Base-by-base conservation (phyloP, 1,140 invertebrate genomes). In the Cydia strobilella region DNA sequence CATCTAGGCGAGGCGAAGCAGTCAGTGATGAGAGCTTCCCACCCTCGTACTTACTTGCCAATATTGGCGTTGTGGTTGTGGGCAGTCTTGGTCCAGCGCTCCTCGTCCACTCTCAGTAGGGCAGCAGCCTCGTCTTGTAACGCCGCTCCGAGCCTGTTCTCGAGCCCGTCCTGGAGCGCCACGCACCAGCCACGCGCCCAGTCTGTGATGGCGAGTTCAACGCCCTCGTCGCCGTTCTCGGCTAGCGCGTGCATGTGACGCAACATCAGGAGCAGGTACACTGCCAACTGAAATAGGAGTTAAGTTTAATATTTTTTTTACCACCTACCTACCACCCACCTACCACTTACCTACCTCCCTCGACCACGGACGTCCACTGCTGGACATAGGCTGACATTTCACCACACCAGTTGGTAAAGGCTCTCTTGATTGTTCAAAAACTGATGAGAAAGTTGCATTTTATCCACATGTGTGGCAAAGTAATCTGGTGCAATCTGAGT, bases 131-230 rank as follows among this genome's bases (percentile, higher is more conserved):
- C 87, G 25, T 72, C 72, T 7, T 76, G 77, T 71, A 88, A 79
- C 25, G 80, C 76, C 59, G 79, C 79, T 54, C 77, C 74, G 66
- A 86, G 80, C 27, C 89, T 83, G 73, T 84, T 86, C 2, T 84
- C 78, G 75, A 90, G 82, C 27, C 78, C 85, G 9, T 84, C 86
- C 76, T 90, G 89, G 74, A 82, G 79, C 51, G 79, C 76, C 72
- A 88, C 79, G 18, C 87, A 87, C 89, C 89, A 90, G 76, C 82
- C 84, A 62, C 89, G 87, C 65, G 87, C 86, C 88, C 88, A 90
- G 79, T 89, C 88, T 71, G 84, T 86, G 76, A 90, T 83, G 62
- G 83, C 80, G 74, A 88, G 81, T 80, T 89, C 88, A 62, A 88
- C 82, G 23, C 72, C 65, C 27, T 76, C 72, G 27, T 51, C 18